Conservation (phyloP, 2,888 invertebrate species). For the Drosophila silvestris region DNA sequence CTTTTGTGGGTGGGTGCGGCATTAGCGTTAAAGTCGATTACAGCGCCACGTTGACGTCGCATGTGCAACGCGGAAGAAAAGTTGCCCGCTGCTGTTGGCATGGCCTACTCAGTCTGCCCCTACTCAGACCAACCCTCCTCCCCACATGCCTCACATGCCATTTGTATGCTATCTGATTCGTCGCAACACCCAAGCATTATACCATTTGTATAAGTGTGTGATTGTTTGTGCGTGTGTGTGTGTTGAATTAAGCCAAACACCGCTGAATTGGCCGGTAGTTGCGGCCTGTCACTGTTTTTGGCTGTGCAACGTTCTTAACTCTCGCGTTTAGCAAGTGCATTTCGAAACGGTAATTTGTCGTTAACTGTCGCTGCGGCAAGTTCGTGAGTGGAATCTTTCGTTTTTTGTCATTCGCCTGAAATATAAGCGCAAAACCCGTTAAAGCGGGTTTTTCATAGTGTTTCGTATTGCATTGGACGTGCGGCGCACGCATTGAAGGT, state of each 20-base stretch:
- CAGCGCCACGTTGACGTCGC: slow-evolving; percentile 43
- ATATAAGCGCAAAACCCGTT: slow-evolving; percentile 53
- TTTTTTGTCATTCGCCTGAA: slow-evolving; percentile 11
- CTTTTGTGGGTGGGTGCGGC: slow-evolving; percentile 78
- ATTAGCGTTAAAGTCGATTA: slow-evolving; percentile 26
- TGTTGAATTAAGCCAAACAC: slow-evolving; percentile 39
- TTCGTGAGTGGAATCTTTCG: slow-evolving; percentile 78
- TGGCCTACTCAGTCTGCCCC: slow-evolving; percentile 16
- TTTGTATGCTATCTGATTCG: slow-evolving; percentile 75
- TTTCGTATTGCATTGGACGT: slow-evolving; percentile 23
- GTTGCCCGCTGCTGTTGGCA: slow-evolving; percentile 46
- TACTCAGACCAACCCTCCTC: slow-evolving; percentile 35
- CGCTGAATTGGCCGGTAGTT: slow-evolving; percentile 24
- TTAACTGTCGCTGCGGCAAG: slow-evolving; percentile 53
- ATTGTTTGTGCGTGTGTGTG: not conserved
- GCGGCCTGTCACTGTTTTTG: slow-evolving; percentile 46
- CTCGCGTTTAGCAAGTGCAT: slow-evolving; percentile 75
- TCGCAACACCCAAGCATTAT: slow-evolving; percentile 43
- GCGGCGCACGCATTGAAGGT: slow-evolving; percentile 10
- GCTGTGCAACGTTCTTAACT: slow-evolving; percentile 67
- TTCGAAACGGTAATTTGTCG: slow-evolving; percentile 79
- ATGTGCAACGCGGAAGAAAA: slow-evolving; percentile 81
- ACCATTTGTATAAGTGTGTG: not conserved
- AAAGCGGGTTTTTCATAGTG: slow-evolving; percentile 40
- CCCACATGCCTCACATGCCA: slow-evolving; percentile 54